phyloP scores from a whole-genome alignment of 2,113 vertebrate species.

The Sorex fumeus region DNA sequence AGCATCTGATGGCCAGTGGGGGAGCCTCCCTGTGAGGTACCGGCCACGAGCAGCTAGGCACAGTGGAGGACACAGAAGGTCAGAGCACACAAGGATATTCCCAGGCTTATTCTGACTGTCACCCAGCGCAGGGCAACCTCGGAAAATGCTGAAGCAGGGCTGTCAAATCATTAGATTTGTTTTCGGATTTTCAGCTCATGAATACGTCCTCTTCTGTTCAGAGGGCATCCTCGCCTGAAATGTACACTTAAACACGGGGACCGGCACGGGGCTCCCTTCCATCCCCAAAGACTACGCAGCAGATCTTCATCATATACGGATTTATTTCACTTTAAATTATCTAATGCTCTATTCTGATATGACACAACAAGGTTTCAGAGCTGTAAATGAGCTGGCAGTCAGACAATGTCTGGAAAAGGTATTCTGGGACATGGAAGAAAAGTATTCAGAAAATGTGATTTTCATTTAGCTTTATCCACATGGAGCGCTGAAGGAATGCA shows the following conservation, averaged over 20 bases:
- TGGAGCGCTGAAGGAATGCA: conserved; percentile 46
- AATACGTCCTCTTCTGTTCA: conserved; percentile 65
- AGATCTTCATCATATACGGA: conserved; percentile 64
- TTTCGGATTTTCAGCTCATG: conserved; percentile 69
- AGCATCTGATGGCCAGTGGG: not conserved
- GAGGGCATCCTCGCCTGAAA: conserved; percentile 38
- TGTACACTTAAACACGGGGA: conserved; percentile 47
- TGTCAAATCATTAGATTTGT: conserved; percentile 70
- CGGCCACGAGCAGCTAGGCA: not conserved
- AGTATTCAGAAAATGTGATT: conserved; percentile 67
- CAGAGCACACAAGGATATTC: not conserved
- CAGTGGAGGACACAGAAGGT: not conserved
- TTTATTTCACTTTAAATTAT: conserved; percentile 72
- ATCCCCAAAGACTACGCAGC: conserved; percentile 53
- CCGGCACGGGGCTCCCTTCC: conserved; percentile 13
- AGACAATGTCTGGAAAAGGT: conserved; percentile 65
- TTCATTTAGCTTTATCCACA: conserved; percentile 69
- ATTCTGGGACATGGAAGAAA: conserved; percentile 62
- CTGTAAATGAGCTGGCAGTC: conserved; percentile 73
- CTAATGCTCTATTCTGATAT: conserved; percentile 58
- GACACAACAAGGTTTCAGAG: conserved; percentile 68
- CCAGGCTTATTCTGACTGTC: not conserved
- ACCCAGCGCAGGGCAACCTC: not conserved
- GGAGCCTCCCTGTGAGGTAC: not conserved
- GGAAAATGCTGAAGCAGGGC: conserved; percentile 54